A percentile compares a stretch with the other conserved stretches of the same genome.
These are phyloP conservation scores for Platycheirus albimanus DNA, from an alignment of 2,888 invertebrate species.

Conservation along the genomic window DNA sequence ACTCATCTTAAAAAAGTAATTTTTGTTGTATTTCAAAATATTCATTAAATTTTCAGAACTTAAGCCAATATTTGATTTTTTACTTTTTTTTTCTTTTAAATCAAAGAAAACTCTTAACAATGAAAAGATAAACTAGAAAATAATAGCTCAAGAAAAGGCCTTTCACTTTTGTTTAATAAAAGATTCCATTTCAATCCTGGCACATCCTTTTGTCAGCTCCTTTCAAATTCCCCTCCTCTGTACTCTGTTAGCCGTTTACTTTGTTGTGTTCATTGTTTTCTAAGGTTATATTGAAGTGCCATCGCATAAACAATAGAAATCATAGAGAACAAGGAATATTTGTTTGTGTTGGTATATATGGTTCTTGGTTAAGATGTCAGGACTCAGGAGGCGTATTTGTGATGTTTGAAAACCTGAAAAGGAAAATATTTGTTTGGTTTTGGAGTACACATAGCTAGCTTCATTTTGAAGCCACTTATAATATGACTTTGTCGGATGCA, in stretches of 20 bases:
- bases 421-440: conserved; percentile 1
- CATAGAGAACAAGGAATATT: background rate
- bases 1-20: background rate
- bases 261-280: conserved; percentile 5
- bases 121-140: conserved; percentile 24
- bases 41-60: background rate
- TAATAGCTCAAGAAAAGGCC: conserved; percentile 33
- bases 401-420: background rate
- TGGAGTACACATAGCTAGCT: conserved; percentile 8
- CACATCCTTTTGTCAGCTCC: conserved; percentile 5
- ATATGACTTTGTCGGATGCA: too few species aligned
- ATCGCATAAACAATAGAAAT: conserved; percentile 17
- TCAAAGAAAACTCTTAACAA: conserved; percentile 27
- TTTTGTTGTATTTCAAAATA: background rate
- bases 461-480: background rate
- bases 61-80: background rate
- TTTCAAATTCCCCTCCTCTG: background rate
- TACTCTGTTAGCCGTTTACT: conserved; percentile 10
- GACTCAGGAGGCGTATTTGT: conserved; percentile 1
- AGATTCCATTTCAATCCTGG: conserved; percentile 41
- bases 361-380: background rate
- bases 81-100: background rate
- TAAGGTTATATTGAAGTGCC: conserved; percentile 1
- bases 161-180: conserved; percentile 57
- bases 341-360: too few species aligned